A percentile compares a stretch with the other conserved stretches of the same genome.
phyloP scores from a whole-genome alignment of 2,888 invertebrate species.

The Acleris emargana region DNA sequence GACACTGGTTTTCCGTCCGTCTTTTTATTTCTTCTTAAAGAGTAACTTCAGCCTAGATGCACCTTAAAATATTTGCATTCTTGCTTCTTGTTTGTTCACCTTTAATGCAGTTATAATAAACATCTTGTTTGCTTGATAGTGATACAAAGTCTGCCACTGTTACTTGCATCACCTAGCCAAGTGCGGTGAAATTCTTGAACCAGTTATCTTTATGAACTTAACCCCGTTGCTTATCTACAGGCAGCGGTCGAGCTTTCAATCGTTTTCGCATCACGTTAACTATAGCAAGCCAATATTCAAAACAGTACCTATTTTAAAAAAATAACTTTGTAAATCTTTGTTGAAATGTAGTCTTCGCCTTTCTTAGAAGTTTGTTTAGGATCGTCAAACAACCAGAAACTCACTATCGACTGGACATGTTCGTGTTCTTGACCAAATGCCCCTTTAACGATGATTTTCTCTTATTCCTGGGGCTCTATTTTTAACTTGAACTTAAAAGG shows the following conservation, averaged over 20 bases:
- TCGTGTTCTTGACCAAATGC: background rate
- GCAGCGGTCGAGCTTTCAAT: background rate
- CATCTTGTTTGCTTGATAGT: background rate
- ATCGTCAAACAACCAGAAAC: conserved; percentile 4
- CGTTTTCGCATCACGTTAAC: conserved; percentile 11
- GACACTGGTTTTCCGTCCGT: too few species aligned
- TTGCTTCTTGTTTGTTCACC: too few species aligned
- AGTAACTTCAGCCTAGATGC: too few species aligned
- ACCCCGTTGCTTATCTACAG: conserved; percentile 41
- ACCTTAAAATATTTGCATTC: too few species aligned
- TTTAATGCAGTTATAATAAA: too few species aligned
- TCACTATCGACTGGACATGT: background rate
- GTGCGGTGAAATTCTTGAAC: conserved; percentile 32
- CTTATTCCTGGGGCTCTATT: too few species aligned
- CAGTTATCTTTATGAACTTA: conserved; percentile 41
- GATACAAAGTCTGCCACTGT: background rate
- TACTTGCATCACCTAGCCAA: conserved; percentile 16
- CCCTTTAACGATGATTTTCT: too few species aligned
- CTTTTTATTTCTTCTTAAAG: too few species aligned
- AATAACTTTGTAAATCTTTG: too few species aligned
- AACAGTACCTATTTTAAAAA: too few species aligned
- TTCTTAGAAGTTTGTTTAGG: conserved; percentile 31
- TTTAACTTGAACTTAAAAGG: too few species aligned
- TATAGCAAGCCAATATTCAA: background rate
- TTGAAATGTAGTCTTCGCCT: conserved; percentile 13